Base-by-base conservation (phyloP, 1,140 invertebrate species). In the Dreissena rostriformis region DNA sequence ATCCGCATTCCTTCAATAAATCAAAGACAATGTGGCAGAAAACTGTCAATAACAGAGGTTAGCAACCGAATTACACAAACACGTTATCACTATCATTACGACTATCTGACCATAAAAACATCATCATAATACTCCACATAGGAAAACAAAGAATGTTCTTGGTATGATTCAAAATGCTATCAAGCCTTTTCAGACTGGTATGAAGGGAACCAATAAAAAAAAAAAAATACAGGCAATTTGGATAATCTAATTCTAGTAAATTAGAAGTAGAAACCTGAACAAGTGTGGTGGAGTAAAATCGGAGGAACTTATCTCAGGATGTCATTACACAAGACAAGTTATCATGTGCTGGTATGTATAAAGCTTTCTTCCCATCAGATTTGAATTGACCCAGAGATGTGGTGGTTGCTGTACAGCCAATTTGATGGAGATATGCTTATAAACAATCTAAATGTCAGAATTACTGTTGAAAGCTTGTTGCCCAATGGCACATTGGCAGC, bases 311-410 rank as follows among this genome's bases (percentile, higher is more conserved):
- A 61, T 61, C 57, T n/a, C 17, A 4, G 22, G 17, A 61, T 61
- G 57, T 61, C 57, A 61, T 61, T 61, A 61, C 4, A 61, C 22
- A 61, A 61, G 57, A 12, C 22, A 24, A n/a, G 17, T 61, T 61
- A 61, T 61, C 57, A 61, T n/a, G 57, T 61, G 57, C 17, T 61
- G 57, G 57, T n/a, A 61, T 61, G 17, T 61, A 61, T 61, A n/a
- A 19, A 4, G 4, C 57, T 61, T 61, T 61, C 17, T 61, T 61
- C 22, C 57, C 22, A 4, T 19, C 17, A n/a, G 22, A 24, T 61
- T 61, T 61, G 57, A 61, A 61, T 6, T 61, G 57, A 61, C 57
- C 57, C 57, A 61, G 57, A 61, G 57, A 19, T 61, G 17, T 61
- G 57, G 17, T 19, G 22, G 57, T 61, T 4, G 57, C 17, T 61